Conservation (phyloP, 2,113 vertebrate species). For the crab-eating macaque (Macaca fascicularis) region T2T-MFA8v1.1 NC_088390.1:4364501-4365000, state of each 20-base stretch:
- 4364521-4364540: neutral
- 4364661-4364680: too few species aligned
- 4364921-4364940: neutral
- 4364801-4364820: too few species aligned
- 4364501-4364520: neutral
- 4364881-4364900: neutral
- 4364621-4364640: too few species aligned
- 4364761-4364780: too few species aligned
- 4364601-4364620: too few species aligned
- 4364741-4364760: too few species aligned
- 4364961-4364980: neutral
- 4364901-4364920: neutral
- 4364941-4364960: neutral
- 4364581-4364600: neutral
- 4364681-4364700: too few species aligned
- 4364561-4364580: neutral
- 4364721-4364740: too few species aligned
- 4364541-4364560: neutral
- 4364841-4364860: neutral
- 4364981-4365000: neutral
- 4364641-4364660: too few species aligned
- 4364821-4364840: too few species aligned
- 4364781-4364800: too few species aligned
- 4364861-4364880: neutral
- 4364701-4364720: too few species aligned